Conservation (phyloP, 2,888 invertebrate genomes). For the Meganola albula region DNA sequence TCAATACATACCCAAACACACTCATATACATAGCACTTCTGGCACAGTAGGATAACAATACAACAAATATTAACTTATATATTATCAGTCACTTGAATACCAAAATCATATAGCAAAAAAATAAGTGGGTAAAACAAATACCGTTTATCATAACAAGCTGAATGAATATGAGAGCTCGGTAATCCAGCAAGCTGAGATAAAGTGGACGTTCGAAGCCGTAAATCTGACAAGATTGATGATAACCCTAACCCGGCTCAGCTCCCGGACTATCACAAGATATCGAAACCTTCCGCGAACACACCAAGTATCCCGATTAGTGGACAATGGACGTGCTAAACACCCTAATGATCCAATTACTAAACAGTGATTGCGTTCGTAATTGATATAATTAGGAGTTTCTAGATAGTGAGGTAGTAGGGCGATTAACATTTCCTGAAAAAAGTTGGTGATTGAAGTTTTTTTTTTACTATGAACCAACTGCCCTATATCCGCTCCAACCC, state of each 20-base stretch:
- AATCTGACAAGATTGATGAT: conserved; percentile 67
- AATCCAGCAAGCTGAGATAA: conserved; percentile 50
- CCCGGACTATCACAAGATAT: conserved; percentile 6
- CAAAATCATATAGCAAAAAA: background rate
- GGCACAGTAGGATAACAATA: too few relatives aligned
- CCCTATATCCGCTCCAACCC: too few relatives aligned
- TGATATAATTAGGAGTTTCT: background rate
- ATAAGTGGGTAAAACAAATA: too few relatives aligned
- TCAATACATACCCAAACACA: too few relatives aligned
- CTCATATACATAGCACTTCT: too few relatives aligned
- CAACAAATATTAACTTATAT: too few relatives aligned
- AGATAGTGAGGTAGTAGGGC: too few relatives aligned
- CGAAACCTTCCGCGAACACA: conserved; percentile 32
- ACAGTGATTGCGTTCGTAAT: conserved; percentile 11
- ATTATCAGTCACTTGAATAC: background rate
- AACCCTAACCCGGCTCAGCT: conserved; percentile 35
- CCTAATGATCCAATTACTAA: too few relatives aligned
- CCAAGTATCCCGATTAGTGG: conserved; percentile 34
- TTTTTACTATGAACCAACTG: too few relatives aligned
- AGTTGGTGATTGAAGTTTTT: too few relatives aligned
- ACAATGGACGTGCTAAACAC: conserved; percentile 16
- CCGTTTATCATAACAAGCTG: too few relatives aligned
- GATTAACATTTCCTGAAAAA: too few relatives aligned
- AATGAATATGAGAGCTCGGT: conserved; percentile 22
- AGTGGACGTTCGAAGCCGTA: conserved; percentile 45